Evolutionary conservation across 2,888 invertebrate genomes (phyloP).

Genomic region (Mesorhabditis belari): DNA sequence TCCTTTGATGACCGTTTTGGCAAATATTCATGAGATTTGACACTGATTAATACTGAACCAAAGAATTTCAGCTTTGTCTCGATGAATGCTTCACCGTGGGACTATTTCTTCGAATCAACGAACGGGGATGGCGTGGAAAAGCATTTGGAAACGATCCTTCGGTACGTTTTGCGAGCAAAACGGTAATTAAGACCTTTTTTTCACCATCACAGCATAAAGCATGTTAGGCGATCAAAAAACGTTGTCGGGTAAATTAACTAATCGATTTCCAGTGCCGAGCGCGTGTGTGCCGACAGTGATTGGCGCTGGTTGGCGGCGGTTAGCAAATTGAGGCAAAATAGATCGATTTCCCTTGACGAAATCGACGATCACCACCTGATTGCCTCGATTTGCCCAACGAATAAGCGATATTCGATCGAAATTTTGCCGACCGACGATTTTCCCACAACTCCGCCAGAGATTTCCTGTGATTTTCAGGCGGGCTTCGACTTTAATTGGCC

Average conservation of each 20-base stretch:
- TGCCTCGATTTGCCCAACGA: no score
- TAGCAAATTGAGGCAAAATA: neutral
- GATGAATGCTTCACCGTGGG: neutral
- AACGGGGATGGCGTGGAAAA: neutral
- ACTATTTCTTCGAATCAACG: neutral
- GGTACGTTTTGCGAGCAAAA: neutral
- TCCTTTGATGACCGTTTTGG: no score
- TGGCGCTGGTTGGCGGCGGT: neutral
- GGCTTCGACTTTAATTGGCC: constrained; percentile 5
- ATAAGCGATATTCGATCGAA: neutral
- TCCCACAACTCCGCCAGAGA: neutral
- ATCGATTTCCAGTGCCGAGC: neutral
- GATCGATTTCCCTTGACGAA: neutral
- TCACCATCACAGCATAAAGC: no score
- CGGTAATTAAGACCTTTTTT: neutral
- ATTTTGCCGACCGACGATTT: neutral
- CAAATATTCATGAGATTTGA: no score
- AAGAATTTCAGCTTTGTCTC: no score
- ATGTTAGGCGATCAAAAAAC: no score
- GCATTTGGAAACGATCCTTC: neutral
- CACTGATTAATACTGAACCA: no score
- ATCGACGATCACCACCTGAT: neutral
- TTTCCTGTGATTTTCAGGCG: constrained; percentile 3
- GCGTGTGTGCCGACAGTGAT: neutral
- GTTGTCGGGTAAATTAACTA: no score